phyloP scores from a whole-genome alignment of 2,888 invertebrate species.

The Alcis repandata region DNA sequence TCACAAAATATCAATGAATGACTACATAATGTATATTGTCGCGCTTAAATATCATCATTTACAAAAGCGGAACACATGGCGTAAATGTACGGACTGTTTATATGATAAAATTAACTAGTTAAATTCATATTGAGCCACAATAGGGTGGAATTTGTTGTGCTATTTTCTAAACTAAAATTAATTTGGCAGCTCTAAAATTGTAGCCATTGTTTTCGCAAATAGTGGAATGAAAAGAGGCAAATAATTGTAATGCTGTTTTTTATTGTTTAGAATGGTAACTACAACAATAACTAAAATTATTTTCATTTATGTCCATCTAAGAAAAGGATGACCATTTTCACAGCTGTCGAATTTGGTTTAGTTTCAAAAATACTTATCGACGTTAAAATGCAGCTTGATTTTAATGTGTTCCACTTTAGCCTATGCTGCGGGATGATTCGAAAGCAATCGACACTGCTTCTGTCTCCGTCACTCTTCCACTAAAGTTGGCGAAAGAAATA shows the following conservation, averaged over 20 bases:
- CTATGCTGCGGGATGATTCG: neutral
- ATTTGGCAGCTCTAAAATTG: neutral
- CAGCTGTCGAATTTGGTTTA: too few species aligned
- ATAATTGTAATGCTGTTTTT: too few species aligned
- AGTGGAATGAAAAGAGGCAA: too few species aligned
- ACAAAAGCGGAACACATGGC: neutral
- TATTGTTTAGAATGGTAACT: too few species aligned
- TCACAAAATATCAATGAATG: constrained; percentile 5
- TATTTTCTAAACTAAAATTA: too few species aligned
- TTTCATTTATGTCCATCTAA: too few species aligned
- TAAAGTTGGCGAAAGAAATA: neutral
- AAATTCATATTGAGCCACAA: neutral
- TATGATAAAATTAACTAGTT: neutral
- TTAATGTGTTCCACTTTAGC: constrained; percentile 6
- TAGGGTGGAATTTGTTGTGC: too few species aligned
- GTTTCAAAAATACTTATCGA: too few species aligned
- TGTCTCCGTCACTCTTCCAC: neutral
- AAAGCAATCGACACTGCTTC: neutral
- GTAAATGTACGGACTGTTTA: neutral
- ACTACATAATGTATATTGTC: constrained; percentile 16
- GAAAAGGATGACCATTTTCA: too few species aligned
- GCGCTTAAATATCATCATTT: constrained; percentile 8
- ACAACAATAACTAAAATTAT: too few species aligned
- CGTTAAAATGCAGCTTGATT: neutral
- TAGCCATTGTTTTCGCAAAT: too few species aligned